Conservation (phyloP, 2,888 invertebrate genomes). For the Cacoxenus indagator region DNA sequence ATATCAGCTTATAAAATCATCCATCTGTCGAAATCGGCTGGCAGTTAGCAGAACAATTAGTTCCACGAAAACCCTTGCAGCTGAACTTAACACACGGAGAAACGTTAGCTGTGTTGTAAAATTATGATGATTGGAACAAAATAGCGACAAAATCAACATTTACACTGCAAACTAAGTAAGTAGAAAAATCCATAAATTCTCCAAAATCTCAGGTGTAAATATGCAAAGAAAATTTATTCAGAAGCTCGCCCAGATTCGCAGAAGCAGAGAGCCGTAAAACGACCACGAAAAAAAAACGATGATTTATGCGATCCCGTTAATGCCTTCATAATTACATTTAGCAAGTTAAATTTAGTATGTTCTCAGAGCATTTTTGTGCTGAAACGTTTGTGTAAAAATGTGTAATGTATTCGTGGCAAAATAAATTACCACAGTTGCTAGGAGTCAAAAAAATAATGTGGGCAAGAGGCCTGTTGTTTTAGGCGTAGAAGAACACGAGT, state of each 20-base stretch:
- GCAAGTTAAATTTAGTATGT: neutral
- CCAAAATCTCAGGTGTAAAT: constrained; percentile 8
- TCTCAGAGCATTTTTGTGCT: neutral
- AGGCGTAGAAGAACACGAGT: neutral
- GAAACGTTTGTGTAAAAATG: neutral
- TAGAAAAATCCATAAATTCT: neutral
- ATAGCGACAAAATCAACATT: no score
- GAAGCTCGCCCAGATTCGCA: neutral
- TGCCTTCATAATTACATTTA: constrained; percentile 58
- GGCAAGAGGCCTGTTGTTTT: neutral
- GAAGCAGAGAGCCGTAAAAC: neutral
- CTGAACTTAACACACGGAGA: no score
- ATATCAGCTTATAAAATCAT: no score
- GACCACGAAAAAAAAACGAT: constrained; percentile 28
- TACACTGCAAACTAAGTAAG: no score
- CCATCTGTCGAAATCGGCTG: no score
- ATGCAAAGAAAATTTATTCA: constrained; percentile 15
- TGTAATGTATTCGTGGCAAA: no score
- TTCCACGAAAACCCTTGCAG: no score
- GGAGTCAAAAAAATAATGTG: neutral
- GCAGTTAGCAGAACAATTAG: no score
- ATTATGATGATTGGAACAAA: no score
- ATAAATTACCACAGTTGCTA: no score
- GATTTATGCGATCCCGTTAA: constrained; percentile 61
- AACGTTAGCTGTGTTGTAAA: no score